Evolutionary conservation across 1,140 invertebrate genomes (phyloP).

Genomic region (Linepithema humile): DNA sequence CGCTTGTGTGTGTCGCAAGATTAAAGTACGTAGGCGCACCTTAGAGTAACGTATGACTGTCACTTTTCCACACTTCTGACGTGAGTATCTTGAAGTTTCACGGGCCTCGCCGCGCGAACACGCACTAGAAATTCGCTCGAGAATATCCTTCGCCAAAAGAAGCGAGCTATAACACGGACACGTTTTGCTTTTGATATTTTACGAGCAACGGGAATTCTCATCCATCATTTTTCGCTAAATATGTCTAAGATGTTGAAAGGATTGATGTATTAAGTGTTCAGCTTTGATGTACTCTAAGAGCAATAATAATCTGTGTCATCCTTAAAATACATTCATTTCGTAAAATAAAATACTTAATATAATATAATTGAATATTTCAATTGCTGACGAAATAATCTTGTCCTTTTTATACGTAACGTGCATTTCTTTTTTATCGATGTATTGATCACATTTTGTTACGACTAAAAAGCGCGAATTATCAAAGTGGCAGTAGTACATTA

Average conservation of each 20-base stretch:
- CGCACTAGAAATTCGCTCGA: background rate
- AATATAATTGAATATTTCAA: background rate
- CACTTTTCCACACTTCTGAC: slow-evolving; percentile 61
- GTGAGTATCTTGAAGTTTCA: slow-evolving; percentile 69
- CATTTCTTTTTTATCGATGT: background rate
- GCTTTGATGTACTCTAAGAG: background rate
- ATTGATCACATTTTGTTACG: background rate
- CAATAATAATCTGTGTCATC: background rate
- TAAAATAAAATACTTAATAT: background rate
- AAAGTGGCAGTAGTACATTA: slow-evolving; percentile 55
- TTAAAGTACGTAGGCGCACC: slow-evolving; percentile 76
- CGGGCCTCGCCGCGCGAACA: background rate
- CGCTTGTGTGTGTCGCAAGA: slow-evolving; percentile 78
- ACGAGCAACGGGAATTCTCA: background rate
- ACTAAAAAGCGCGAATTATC: background rate
- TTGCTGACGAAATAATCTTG: background rate
- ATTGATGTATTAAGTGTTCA: background rate
- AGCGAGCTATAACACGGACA: background rate
- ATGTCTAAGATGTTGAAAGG: slow-evolving; percentile 8
- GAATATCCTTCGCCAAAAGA: slow-evolving; percentile 2
- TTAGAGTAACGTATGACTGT: slow-evolving; percentile 74
- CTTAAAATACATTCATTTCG: background rate
- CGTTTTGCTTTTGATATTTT: slow-evolving; percentile 16
- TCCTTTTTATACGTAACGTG: background rate
- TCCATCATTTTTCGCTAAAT: background rate